Percentiles rank a stretch among this genome's conserved stretches.
These are phyloP conservation scores for Nothocercus nigrocapillus DNA, from an alignment of 2,113 vertebrate species.

Conservation along the genomic window DNA sequence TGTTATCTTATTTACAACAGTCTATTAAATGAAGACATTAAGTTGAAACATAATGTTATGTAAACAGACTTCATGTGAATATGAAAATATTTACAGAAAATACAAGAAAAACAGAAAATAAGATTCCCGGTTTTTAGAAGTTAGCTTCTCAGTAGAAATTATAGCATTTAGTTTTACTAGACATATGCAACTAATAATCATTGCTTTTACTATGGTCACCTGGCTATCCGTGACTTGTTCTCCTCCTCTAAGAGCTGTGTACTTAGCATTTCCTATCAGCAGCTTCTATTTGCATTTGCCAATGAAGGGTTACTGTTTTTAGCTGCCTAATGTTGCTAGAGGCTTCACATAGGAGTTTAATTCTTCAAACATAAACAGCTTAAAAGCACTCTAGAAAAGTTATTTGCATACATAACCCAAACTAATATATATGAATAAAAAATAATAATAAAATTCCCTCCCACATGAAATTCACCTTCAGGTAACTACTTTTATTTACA, in stretches of 20 bases:
- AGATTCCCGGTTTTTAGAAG: background rate
- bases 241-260: rapidly evolving
- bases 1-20: background rate
- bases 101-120: background rate
- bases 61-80: background rate
- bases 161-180: background rate
- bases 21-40: background rate
- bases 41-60: background rate
- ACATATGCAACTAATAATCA: background rate
- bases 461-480: background rate
- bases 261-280: background rate
- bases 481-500: background rate
- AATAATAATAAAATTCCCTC: background rate
- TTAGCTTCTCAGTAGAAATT: background rate
- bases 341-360: background rate
- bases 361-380: background rate
- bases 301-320: background rate
- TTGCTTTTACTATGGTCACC: background rate
- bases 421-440: background rate
- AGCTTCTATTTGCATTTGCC: background rate
- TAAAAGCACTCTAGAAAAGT: background rate
- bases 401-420: background rate
- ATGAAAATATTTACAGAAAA: background rate
- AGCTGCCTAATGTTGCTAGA: background rate
- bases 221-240: background rate